Conservation (phyloP, 2,888 invertebrate genomes). For the Plutella xylostella region DNA sequence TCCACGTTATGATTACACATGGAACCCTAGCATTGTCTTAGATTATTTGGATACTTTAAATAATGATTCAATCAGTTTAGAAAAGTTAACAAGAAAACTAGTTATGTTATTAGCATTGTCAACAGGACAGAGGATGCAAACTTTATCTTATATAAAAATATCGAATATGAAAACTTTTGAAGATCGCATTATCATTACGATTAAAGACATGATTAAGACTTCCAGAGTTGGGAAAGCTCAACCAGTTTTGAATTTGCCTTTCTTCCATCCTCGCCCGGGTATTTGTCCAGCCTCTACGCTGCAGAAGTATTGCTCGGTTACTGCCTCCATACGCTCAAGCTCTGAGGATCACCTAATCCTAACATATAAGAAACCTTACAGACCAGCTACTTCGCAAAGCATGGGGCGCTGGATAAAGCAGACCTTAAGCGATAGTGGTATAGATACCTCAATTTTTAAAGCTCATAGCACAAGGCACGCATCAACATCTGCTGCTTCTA, state of each 20-base stretch:
- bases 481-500: background rate
- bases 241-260: background rate
- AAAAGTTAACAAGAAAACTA: background rate
- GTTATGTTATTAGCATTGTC: background rate
- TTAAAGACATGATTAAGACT: background rate
- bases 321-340: background rate
- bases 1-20: background rate
- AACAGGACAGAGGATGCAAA: background rate
- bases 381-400: background rate
- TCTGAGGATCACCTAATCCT: conserved; percentile 4
- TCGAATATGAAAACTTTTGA: background rate
- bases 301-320: conserved; percentile 12
- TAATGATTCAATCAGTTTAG: background rate
- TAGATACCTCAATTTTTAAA: background rate
- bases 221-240: background rate
- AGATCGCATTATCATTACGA: background rate
- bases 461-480: background rate
- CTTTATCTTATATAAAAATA: background rate
- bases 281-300: background rate
- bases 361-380: conserved; percentile 2
- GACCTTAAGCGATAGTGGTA: background rate
- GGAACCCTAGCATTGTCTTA: background rate
- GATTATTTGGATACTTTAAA: background rate
- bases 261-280: background rate
- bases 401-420: background rate